Evolutionary conservation across 1,140 invertebrate genomes (phyloP), one percentile per base, ranked within the genome.

Genomic region (Pseudomyrmex concolor): DNA sequence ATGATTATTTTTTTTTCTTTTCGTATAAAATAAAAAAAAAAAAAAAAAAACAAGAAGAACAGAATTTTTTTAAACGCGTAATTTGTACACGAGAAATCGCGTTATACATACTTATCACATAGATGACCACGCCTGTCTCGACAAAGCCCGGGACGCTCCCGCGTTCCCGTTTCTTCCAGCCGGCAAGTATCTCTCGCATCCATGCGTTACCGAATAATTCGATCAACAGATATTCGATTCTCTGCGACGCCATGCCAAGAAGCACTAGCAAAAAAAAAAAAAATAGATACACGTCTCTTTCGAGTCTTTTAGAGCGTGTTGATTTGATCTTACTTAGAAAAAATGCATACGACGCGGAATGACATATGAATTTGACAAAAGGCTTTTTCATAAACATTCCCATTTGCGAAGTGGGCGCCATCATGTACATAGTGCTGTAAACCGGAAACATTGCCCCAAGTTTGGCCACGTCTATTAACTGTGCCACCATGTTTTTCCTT

Each of bases 281-380:
- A 54, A 68, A 8, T 17, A 48, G 17, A 45, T 10, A n/a, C 1
- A 10, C 0, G 15, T 72, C 54, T 2, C 34, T 15, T 19, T n/a
- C 25, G 1, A 43, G 1, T 15, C 4, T 22, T 12, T 86, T 86
- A 9, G 51, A 17, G 15, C 0, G 22, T 17, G 2, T 60, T 25
- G 2, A 17, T 15, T 34, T 7, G 19, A n/a, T 94, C 96, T 96
- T 94, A 97, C 97, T 95, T n/a, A 99, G 95, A 93, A 99, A 98
- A 86, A 97, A 96, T 84, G 97, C 97, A 92, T 99, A 99, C 1
- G 97, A 98, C 3, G 97, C 96, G 5, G 97, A 98, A 91, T 99
- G 97, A 90, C 96, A 97, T 86, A 99, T 98, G 93, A 99, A 99
- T 93, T 99, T 99, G 89, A 99, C 97, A 92, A 99, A 99, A 0